Evolutionary conservation across 2,888 invertebrate genomes (phyloP).

Genomic region (Polyommatus iphigenia): DNA sequence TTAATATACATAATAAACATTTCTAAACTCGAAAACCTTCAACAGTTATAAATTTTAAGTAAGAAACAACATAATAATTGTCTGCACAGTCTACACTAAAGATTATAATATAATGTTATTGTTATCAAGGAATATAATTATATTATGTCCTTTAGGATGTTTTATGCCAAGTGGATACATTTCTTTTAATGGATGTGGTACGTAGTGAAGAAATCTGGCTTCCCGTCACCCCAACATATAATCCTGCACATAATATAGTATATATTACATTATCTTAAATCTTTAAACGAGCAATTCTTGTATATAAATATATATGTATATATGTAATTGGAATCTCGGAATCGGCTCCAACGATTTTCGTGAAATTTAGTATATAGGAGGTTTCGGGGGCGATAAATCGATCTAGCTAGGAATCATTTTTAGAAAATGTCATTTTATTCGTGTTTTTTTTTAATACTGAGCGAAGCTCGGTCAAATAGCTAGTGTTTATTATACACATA

Average conservation of each 20-base stretch:
- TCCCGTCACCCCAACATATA: neutral
- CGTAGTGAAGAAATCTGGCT: neutral
- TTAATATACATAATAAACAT: neutral
- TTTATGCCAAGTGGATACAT: constrained; percentile 12
- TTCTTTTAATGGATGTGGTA: constrained; percentile 9
- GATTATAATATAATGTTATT: neutral
- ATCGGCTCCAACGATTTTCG: too few relatives aligned
- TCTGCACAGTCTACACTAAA: neutral
- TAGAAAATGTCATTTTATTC: too few relatives aligned
- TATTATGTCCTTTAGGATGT: neutral
- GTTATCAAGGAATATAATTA: neutral
- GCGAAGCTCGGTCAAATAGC: too few relatives aligned
- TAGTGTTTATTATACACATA: neutral
- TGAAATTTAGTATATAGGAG: too few relatives aligned
- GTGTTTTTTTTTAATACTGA: too few relatives aligned
- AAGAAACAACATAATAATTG: neutral
- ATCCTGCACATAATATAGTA: constrained; percentile 19
- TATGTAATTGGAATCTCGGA: too few relatives aligned
- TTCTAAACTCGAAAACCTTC: neutral
- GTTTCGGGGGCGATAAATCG: too few relatives aligned
- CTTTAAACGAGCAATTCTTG: too few relatives aligned
- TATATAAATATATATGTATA: too few relatives aligned
- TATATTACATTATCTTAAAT: too few relatives aligned
- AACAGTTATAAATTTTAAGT: constrained; percentile 4
- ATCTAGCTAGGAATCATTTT: too few relatives aligned